Conservation (phyloP, 2,113 vertebrate species). For the Holacanthus passer region DNA sequence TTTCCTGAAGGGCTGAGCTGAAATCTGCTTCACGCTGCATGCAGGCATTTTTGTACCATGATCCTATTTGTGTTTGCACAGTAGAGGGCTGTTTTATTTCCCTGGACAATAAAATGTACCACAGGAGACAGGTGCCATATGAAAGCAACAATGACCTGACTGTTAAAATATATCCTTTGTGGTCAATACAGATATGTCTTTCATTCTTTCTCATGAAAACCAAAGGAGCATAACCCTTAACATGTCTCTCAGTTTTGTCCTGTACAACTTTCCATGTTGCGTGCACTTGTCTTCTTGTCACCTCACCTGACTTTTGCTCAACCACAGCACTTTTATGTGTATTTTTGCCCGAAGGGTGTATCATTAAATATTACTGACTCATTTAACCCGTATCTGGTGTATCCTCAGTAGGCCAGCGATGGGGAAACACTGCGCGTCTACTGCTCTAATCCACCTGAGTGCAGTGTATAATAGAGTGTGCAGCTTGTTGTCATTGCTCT, state of each 20-base stretch:
- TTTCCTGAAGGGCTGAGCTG: background rate
- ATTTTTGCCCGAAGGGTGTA: conserved; percentile 52
- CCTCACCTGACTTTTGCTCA: background rate
- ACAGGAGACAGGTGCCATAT: background rate
- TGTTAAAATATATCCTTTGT: background rate
- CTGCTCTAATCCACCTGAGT: background rate
- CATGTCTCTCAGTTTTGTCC: background rate
- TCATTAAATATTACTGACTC: conserved; percentile 13
- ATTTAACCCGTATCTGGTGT: background rate
- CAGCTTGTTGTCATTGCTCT: background rate
- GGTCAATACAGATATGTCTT: background rate
- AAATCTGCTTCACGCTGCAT: conserved; percentile 15
- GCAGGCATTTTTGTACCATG: background rate
- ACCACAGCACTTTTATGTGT: background rate
- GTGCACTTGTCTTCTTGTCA: background rate
- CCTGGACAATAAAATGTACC: background rate
- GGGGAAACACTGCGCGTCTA: conserved; percentile 18
- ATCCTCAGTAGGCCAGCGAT: background rate
- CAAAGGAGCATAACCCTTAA: background rate
- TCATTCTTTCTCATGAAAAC: background rate
- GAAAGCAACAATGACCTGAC: background rate
- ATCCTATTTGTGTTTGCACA: conserved; percentile 19
- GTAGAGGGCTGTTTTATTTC: background rate
- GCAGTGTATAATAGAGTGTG: background rate
- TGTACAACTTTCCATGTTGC: background rate